These are phyloP conservation scores for Nansenia antarctica DNA, from an alignment of 2,113 vertebrate species.

Conservation along the genomic window DNA sequence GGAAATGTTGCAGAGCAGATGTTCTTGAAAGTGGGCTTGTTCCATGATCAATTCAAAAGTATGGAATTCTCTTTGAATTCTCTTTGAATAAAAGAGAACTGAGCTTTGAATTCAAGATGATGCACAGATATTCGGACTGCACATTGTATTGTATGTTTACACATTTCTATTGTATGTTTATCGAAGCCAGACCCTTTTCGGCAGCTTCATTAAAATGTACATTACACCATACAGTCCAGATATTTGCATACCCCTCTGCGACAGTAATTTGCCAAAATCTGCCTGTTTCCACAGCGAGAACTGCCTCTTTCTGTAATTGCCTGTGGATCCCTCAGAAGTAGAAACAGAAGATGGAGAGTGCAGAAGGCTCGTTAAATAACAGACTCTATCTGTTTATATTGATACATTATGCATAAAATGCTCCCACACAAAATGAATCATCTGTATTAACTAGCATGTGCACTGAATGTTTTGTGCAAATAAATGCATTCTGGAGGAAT, in stretches of 20 bases:
- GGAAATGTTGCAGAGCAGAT: too few species aligned
- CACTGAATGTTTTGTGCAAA: constrained; percentile 13
- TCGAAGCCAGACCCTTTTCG: constrained; percentile 33
- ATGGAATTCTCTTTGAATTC: too few species aligned
- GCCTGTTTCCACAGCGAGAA: constrained; percentile 12
- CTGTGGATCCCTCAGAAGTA: constrained; percentile 11
- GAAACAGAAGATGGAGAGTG: constrained; percentile 5
- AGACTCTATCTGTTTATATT: constrained; percentile 11
- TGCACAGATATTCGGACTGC: too few species aligned
- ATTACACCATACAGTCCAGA: constrained; percentile 29
- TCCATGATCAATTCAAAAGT: too few species aligned
- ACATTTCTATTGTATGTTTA: constrained; percentile 27
- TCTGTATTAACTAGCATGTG: constrained; percentile 29
- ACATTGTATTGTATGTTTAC: too few species aligned
- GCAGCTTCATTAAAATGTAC: constrained; percentile 38
- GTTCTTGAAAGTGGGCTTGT: too few species aligned
- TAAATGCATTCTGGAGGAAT: constrained; percentile 23
- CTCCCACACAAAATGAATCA: constrained; percentile 23
- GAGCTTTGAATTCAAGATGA: too few species aligned
- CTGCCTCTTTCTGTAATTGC: constrained; percentile 7
- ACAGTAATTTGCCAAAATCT: constrained; percentile 28
- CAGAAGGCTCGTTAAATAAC: constrained; percentile 39
- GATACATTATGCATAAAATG: constrained; percentile 2
- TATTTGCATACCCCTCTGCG: constrained; percentile 44
- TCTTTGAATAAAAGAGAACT: too few species aligned